Evolutionary conservation across 2,888 invertebrate species (phyloP), one percentile per base, ranked within the genome.

Genomic region (Trichogramma evanescens): DNA sequence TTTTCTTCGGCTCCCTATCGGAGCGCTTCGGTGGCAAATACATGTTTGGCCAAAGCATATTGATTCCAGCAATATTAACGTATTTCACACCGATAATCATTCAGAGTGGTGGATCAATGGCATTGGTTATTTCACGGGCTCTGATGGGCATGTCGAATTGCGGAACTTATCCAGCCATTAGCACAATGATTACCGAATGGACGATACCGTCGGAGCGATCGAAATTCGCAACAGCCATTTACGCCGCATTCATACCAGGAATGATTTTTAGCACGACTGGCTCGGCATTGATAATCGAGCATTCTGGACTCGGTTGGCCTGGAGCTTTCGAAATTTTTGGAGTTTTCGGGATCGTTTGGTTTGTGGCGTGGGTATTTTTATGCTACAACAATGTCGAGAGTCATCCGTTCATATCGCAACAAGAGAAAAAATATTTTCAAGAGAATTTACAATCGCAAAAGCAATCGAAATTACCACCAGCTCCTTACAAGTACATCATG

Each of bases 101-200:
- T 10, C 79, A 80, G 8, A 67, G 73, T 56, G 86, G 89, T 4
- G 87, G 84, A 39, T 83, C 87, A 26, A 83, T 82, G 5, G 83
- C 85, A 46, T 80, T 92, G 40, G 86, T 91, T 48, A 80, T 84
- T 40, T 74, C 89, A 38, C 81, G 91, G 65, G 83, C 90, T 0
- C 70, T 90, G 6, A 89, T 89, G 80, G 91, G 91, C 50, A 80
- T 91, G n/a, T 89, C 89, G 63, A 89, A 91, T 84, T 89, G 89
- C 52, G 87, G 88, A 9, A 89, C 89, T 0, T 89, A 86, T 74
- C 90, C 89, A 4, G 91, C 93, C 0, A 80, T 95, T 67, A 91
- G 89, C 73, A 87, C 88, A 0, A 80, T 93, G 74, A 77, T 93
- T 4, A 88, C 91, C 0, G 83, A 88, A 69, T 93, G 93, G 92